Evolutionary conservation across 2,113 vertebrate genomes (phyloP), one percentile per base, ranked within the genome.

Genomic region (Empidonax traillii): DNA sequence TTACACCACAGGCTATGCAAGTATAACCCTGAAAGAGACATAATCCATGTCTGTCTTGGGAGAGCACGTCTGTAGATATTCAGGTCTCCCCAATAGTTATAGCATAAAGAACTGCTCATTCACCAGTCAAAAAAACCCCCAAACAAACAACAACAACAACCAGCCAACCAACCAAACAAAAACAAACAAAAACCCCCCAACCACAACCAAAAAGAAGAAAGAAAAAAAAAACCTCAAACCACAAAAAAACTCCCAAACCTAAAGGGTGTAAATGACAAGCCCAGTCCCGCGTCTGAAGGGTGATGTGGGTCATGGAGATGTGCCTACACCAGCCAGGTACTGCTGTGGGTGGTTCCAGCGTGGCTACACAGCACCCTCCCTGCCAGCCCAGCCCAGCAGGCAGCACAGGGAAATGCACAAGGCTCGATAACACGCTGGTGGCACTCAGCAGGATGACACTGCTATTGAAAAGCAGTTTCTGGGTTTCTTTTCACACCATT

Each of bases 351-450:
- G 17, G 3, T 44, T 31, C 25, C 61, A 24, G 47, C 0, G 0
- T 3, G 59, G 58, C 31, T 37, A n/a, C 63, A 44, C 1, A 2
- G 35, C 33, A 14, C 6, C 7, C 2, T 6, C 12, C 15, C 18
- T 87, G 85, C 63, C n/a, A n/a, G 3, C 9, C 0, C 3, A 22
- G 69, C 4, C 10, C 2, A 16, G 53, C 0, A 0, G 25, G 41
- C 25, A 33, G 66, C 33, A 3, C 62, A 14, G 61, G 55, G 44
- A 69, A 46, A 35, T 2, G 30, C 35, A 24, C 41, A 1, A 0
- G 41, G 30, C 56, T 46, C 2, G 2, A 35, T 61, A 37, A 59
- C 35, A 56, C 0, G 1, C 25, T 10, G 35, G 44, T 30, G 41
- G 23, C 75, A 82, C 46, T 28, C 84, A 47, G 56, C 23, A 56